These are phyloP conservation scores for Tribolium madens DNA, from an alignment of 1,140 invertebrate genomes.

Conservation along the genomic window DNA sequence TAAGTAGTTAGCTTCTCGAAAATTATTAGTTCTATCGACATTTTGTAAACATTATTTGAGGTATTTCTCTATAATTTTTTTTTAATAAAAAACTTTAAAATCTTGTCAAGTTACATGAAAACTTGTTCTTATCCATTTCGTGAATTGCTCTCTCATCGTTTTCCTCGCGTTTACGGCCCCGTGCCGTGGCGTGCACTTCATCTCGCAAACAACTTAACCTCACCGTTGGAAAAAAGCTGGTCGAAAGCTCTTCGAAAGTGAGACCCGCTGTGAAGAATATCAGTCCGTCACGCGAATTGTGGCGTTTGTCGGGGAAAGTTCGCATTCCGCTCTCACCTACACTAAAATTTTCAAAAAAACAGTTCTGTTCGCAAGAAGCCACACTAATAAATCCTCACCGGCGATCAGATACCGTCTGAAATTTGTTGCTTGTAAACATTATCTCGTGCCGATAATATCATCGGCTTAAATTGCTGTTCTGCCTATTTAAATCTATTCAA, in stretches of 20 bases:
- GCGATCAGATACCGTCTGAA: constrained; percentile 40
- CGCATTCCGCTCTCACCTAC: constrained; percentile 36
- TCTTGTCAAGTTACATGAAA: no score
- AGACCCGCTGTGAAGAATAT: not conserved
- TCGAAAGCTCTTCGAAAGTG: not conserved
- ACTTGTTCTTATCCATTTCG: no score
- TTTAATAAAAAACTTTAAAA: no score
- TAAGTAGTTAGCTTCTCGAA: no score
- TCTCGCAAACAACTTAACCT: not conserved
- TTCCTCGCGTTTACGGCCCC: no score
- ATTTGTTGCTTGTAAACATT: constrained; percentile 47
- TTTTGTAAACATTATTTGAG: no score
- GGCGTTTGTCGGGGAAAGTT: constrained; percentile 10
- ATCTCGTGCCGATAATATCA: constrained; percentile 41
- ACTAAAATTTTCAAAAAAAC: constrained; percentile 12
- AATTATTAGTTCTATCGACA: no score
- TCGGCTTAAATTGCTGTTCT: constrained; percentile 41
- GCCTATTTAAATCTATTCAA: constrained; percentile 46
- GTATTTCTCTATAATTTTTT: no score
- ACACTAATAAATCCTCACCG: not conserved
- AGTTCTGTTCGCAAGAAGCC: not conserved
- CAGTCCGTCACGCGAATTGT: constrained; percentile 24
- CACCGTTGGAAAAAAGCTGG: not conserved
- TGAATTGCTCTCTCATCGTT: no score
- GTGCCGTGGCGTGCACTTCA: no score